Conservation (phyloP, 2,888 invertebrate species). For the Reticulitermes lucifugus region DNA sequence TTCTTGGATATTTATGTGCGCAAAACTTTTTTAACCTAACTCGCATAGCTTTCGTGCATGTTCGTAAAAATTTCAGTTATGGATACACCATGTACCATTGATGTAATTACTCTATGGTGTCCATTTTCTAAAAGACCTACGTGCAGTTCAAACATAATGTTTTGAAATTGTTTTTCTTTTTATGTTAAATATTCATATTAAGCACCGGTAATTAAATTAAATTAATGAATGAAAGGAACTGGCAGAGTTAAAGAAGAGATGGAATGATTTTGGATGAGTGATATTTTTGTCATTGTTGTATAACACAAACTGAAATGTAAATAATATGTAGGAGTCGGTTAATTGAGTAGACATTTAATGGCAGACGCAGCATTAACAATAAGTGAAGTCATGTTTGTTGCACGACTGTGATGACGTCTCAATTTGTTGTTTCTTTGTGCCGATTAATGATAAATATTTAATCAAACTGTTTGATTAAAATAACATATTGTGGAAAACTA, state of each 20-base stretch:
- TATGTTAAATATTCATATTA: too few species aligned
- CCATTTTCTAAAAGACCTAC: too few species aligned
- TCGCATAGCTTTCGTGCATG: too few species aligned
- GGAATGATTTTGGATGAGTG: background rate
- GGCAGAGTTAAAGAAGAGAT: background rate
- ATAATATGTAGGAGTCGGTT: background rate
- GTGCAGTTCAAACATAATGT: too few species aligned
- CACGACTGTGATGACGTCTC: slow-evolving; percentile 26
- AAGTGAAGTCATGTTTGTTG: slow-evolving; percentile 26
- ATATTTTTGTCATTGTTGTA: slow-evolving; percentile 7
- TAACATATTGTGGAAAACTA: slow-evolving; percentile 32
- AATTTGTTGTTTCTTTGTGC: slow-evolving; percentile 26
- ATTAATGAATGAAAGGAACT: background rate
- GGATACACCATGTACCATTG: too few species aligned
- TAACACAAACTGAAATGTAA: background rate
- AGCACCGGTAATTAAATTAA: background rate
- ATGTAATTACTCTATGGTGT: too few species aligned
- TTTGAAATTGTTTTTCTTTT: too few species aligned
- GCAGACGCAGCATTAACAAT: slow-evolving; percentile 22
- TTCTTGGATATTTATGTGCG: too few species aligned
- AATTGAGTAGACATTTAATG: background rate
- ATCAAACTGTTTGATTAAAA: slow-evolving; percentile 17
- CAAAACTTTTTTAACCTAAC: too few species aligned
- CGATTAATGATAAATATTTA: slow-evolving; percentile 32
- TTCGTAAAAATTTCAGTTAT: too few species aligned